Base-by-base conservation (phyloP, 2,888 invertebrate species). In the Helleia helle region DNA sequence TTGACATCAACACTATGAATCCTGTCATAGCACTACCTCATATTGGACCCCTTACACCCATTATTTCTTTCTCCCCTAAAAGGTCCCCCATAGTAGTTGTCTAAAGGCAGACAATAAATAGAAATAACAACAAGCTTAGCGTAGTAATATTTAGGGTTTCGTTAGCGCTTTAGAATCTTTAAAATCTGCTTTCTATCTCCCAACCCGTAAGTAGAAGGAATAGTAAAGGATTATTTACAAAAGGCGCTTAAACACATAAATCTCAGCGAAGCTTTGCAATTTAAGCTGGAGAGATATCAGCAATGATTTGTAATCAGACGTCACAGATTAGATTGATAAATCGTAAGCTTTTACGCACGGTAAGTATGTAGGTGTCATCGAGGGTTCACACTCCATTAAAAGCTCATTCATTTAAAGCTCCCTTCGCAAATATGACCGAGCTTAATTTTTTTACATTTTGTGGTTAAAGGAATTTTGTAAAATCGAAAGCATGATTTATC, bases 221-320 rank as follows among this genome's bases (percentile, higher is more conserved):
- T 71, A 71, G 68, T 62, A 65, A 59, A 56, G 58, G 64, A 55
- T 59, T 63, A 64, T 67, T 66, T 67, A 66, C 64, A 50, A 54
- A 61, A 65, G 54, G 49, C 56, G 65, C 63, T 68, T 71, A 54
- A 55, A 62, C 57, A 56, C 62, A 47, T 56, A 54, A 58, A 65
- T 68, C 65, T 69, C 54, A 62, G 64, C 58, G 62, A 68, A 69
- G 72, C 71, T 75, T 74, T 62, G 72, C 65, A 66, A 62, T 68
- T 65, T 63, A 52, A 57, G 59, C 57, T 55, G 58, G 61, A 59
- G 42, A 49, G 44, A 50, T 52, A 50, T 53, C 44, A 43, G 38
- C 47, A 49, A 46, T 49, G 44, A 47, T 52, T 54, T 52, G 48
- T 47, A 43, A 48, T 50, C 42, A 43, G 48, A 51, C 54, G 43